Base-by-base conservation (phyloP, 2,113 vertebrate species). In the Bambusicola thoracicus region DNA sequence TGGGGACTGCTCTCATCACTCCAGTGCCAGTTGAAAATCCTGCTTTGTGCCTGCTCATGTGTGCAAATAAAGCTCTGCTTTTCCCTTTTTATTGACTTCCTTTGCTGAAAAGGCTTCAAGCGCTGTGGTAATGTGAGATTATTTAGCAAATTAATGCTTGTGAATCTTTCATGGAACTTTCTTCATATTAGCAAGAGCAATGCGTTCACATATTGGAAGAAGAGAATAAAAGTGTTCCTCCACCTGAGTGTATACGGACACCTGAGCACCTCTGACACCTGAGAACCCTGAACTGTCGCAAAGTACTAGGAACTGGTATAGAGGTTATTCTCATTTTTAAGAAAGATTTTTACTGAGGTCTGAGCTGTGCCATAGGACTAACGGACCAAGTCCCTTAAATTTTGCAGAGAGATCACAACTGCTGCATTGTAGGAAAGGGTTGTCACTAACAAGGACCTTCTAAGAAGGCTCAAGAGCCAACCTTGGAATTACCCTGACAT, bases 81-180 rank as follows among this genome's bases (percentile, higher is more conserved):
- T 81, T 41, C 51, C 44, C 32, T 70, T 90, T 92, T 92, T 85
- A 92, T 92, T 93, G 89, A 95, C 81, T 94, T 91, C 78, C 69
- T 85, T 51, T 58, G 59, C 81, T 63, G 69, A 88, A 95, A 95
- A 68, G 20, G 43, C 83, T 77, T 34, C 68, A 38, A 87, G 85
- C 80, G 65, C 18, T 38, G 62, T 78, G 80, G 92, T 93, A 95
- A 97, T 93, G 93, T 95, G 94, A 98, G 94, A 97, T 95, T 97
- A 97, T 98, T 98, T 97, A 96, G 97, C 95, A 97, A 98, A 98
- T 96, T 96, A 97, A 93, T 24, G 12, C 89, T 91, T 80, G 80
- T 96, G 96, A 96, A 97, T 98, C 82, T 91, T 98, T 97, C 94
- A 97, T 75, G 59, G 58, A 55, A 43, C 22, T 62, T 51, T 41